Base-by-base conservation (phyloP, 2,113 vertebrate genomes). In the Peucedramus taeniatus region DNA sequence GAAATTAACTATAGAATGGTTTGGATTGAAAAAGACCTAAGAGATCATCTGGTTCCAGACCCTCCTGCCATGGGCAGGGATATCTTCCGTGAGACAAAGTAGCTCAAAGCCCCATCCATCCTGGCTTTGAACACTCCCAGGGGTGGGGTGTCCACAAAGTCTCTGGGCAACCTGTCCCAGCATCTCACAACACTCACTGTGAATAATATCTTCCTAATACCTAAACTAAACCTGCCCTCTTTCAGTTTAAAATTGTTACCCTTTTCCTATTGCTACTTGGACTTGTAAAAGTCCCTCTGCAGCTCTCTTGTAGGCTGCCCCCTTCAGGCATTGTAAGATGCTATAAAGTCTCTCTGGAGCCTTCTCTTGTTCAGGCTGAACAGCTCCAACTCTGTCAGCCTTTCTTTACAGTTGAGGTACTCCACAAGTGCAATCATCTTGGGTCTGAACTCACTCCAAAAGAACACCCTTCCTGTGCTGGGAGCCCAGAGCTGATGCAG, bases 71-170 rank as follows among this genome's bases (percentile, higher is more conserved):
- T 30, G 13, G 18, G 7, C 50, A 51, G 33, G 7, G 13, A 26
- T 9, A 21, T 28, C 4, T 51, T 11, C 39, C 11, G 15, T 0
- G 2, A 39, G 7, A 45, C 19, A 10, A n/a, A 8, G 13, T 26
- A 60, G 20, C 16, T 47, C 28, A 40, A 89, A 60, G 19, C 13
- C 17, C 12, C 10, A 16, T 51, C 44, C 37, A 45, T 26, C 19
- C 37, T n/a, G 15, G 33, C 51, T 24, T 53, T n/a, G 17, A 60
- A 12, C 6, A 39, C 45, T 39, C 18, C 7, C 4, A n/a, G 17
- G 31, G 7, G 7, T 51, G 39, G 11, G n/a, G 5, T 24, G 53
- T 47, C 61, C 20, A 60, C 13, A n/a, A 30, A 20, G 14, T n/a
- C 11, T 44, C 45, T n/a, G n/a, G n/a, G 20, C 39, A 68, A 45